These are phyloP conservation scores for Ochropacha duplaris DNA, from an alignment of 2,888 invertebrate species.

Conservation along the genomic window DNA sequence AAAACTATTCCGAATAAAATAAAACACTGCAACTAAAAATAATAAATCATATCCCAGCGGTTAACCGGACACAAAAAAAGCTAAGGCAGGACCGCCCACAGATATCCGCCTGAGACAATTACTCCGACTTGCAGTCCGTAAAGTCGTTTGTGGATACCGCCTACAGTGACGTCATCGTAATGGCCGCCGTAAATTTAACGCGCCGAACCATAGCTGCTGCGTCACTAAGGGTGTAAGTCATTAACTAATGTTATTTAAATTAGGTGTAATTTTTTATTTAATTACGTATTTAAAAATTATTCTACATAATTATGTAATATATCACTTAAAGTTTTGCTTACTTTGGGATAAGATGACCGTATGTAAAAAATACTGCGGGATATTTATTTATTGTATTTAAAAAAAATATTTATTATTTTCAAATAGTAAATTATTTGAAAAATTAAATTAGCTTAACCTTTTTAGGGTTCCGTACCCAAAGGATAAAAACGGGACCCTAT, in stretches of 20 bases:
- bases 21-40: not conserved
- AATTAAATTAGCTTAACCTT: too few relatives aligned
- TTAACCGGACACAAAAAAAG: not conserved
- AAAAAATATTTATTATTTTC: too few relatives aligned
- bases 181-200: constrained; percentile 48
- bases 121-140: constrained; percentile 38
- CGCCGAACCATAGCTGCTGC: constrained; percentile 30
- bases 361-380: too few relatives aligned
- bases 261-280: too few relatives aligned
- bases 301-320: too few relatives aligned
- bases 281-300: too few relatives aligned
- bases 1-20: not conserved
- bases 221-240: constrained; percentile 16
- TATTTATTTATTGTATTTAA: too few relatives aligned
- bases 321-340: too few relatives aligned
- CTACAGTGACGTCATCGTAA: constrained; percentile 45
- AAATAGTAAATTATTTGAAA: too few relatives aligned
- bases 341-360: too few relatives aligned
- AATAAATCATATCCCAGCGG: not conserved
- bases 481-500: too few relatives aligned
- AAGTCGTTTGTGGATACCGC: constrained; percentile 44
- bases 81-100: not conserved
- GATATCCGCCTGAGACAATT: constrained; percentile 9
- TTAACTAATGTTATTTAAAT: not conserved
- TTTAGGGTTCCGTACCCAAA: too few relatives aligned